Base-by-base conservation (phyloP, 1,140 invertebrate species). In the Sipha flava region DNA sequence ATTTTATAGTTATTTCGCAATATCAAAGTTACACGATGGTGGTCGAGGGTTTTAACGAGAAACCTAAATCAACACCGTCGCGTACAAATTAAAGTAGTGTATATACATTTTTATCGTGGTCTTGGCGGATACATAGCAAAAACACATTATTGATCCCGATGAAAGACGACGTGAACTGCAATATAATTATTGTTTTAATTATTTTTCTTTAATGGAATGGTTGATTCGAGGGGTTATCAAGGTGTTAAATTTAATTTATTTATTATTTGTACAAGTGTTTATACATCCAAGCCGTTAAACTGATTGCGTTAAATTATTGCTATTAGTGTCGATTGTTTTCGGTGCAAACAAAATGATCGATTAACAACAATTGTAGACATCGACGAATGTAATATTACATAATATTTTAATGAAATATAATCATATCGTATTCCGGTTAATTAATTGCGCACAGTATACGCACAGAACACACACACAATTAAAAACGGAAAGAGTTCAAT, bases 181-280 rank as follows among this genome's bases (percentile, higher is more conserved):
- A 31, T 31, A 62, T 59, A 62, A 66, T 66, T 66, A 66, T 66
- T 40, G 23, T 66, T 66, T 66, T 21, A 40, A 66, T 66, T 66
- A 5, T n/a, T n/a, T n/a, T n/a, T n/a, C n/a, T 66, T 66, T 66
- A 40, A 66, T 40, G n/a, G 34, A 66, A 14, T 66, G 4, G 31
- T 21, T 66, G 40, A 52, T n/a, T 21, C 1, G 7, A 14, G n/a
- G 34, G 34, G 62, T 66, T 66, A 40, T 66, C 21, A 66, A 21
- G 31, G 62, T 66, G 62, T 66, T n/a, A 37, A 40, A 34, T 64
- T 64, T 10, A 66, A 66, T 40, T 10, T 40, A 37, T 40, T 64
- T 64, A 40, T 40, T 66, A 66, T 64, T 66, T 21, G 10, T 12
- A 23, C 12, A 66, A 40, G 31, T 21, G 4, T 4, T 66, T 34